phyloP scores from a whole-genome alignment of 1,140 invertebrate species.

The Wasmannia auropunctata region DNA sequence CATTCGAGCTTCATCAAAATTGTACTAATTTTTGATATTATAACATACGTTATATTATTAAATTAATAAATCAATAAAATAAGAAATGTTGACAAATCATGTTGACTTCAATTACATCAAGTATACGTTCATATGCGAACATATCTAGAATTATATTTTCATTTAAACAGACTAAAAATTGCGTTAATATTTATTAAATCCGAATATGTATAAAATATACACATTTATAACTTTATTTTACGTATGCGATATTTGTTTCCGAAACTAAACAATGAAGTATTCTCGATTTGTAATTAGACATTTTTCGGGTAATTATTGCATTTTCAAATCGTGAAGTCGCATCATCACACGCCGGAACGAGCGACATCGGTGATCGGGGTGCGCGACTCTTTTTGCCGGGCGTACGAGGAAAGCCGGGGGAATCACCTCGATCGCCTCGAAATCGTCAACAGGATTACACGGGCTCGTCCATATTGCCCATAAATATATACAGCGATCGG shows the following conservation, averaged over 20 bases:
- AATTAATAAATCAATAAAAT: not conserved
- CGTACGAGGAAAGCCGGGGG: not conserved
- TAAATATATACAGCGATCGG: constrained; percentile 67
- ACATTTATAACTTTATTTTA: not conserved
- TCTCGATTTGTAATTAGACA: not conserved
- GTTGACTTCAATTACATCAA: not conserved
- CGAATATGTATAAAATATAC: not conserved
- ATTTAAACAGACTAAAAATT: not conserved
- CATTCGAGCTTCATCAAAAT: not conserved
- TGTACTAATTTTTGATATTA: not conserved
- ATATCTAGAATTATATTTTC: not conserved
- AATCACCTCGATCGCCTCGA: not conserved
- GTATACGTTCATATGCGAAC: no score
- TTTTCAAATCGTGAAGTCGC: not conserved
- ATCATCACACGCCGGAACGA: not conserved
- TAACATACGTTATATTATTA: not conserved
- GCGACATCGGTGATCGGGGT: no score
- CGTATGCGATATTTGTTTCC: not conserved
- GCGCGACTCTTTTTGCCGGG: not conserved
- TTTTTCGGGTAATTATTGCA: not conserved
- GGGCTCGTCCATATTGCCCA: constrained; percentile 26
- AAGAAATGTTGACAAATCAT: not conserved
- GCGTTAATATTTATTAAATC: not conserved
- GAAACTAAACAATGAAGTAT: not conserved
- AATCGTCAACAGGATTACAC: constrained; percentile 9